Evolutionary conservation across 2,888 invertebrate genomes (phyloP), one percentile per base, ranked within the genome.

Genomic region (Heliconius charithonia): DNA sequence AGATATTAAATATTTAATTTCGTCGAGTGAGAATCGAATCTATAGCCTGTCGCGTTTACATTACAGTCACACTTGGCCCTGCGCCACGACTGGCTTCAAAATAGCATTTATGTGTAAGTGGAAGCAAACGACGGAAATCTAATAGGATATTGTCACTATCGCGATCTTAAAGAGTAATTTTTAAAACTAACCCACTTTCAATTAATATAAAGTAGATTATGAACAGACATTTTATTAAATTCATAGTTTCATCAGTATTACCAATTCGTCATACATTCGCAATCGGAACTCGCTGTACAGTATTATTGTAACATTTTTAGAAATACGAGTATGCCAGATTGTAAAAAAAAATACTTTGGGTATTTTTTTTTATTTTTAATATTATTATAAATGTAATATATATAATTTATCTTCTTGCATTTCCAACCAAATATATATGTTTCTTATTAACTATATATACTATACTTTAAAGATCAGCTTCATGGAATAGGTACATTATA

Each of bases 261-360:
- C 72, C 81, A 51, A 82, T 82, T 82, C 79, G 81, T 78, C 77
- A 62, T 81, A 80, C 70, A 76, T 77, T 77, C 37, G 76, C 79
- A 76, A 79, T 75, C 69, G 65, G 74, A 51, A 76, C 63, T 65
- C 25, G 27, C 65, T 41, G 19, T 80, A 76, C 45, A 79, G 76
- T 65, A 79, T 76, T 67, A 67, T 71, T 41, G 41, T 45, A 65
- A 29, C 45, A 27, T 56, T 67, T 67, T 67, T 67, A n/a, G 67
- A 67, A 67, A 67, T 29, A 29, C 29, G 3, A 29, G 29, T 37
- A 67, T n/a, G 66, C n/a, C 66, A 67, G 41, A 67, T 25, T 67
- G n/a, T n/a, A n/a, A n/a, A n/a, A n/a, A n/a, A n/a, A n/a, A n/a
- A n/a, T n/a, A n/a, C n/a, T 32, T 51, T 37, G 13, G 13, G 6